These are phyloP conservation scores for Hirundo rustica DNA, from an alignment of 2,797 vertebrate species.

Conservation along the genomic window DNA sequence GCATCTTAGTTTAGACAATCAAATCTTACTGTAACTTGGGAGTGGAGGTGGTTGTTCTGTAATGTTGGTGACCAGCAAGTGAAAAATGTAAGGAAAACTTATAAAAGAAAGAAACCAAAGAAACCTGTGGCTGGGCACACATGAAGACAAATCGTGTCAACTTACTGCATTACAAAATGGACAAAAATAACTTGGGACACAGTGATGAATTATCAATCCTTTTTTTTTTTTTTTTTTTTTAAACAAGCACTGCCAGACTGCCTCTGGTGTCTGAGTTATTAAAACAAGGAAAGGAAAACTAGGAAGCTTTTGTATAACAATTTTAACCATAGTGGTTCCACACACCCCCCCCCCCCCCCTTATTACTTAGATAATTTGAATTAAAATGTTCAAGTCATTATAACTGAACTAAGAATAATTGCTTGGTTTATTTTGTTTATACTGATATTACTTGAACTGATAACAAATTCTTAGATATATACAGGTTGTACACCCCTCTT, in stretches of 20 bases:
- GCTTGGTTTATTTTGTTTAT: neutral
- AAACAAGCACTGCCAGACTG: neutral
- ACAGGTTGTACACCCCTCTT: accelerated
- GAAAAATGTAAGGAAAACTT: neutral
- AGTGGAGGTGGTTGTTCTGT: neutral
- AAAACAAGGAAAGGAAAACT: neutral
- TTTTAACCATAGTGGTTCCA: neutral
- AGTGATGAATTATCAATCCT: neutral
- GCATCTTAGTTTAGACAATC: neutral
- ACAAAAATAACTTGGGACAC: neutral
- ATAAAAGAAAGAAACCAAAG: neutral
- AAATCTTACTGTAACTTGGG: neutral
- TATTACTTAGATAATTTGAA: neutral
- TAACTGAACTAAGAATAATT: neutral
- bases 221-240: neutral
- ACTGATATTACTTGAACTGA: neutral
- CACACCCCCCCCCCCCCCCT: too few species aligned
- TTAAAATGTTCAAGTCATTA: neutral
- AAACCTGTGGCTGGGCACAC: neutral
- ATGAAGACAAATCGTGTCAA: neutral
- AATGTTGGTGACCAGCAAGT: neutral
- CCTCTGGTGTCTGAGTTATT: neutral
- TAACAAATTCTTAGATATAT: neutral
- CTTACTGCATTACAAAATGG: neutral
- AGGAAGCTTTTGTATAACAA: neutral